Conservation (phyloP, 2,797 vertebrate species). For the Pyrocephalus nanus region DNA sequence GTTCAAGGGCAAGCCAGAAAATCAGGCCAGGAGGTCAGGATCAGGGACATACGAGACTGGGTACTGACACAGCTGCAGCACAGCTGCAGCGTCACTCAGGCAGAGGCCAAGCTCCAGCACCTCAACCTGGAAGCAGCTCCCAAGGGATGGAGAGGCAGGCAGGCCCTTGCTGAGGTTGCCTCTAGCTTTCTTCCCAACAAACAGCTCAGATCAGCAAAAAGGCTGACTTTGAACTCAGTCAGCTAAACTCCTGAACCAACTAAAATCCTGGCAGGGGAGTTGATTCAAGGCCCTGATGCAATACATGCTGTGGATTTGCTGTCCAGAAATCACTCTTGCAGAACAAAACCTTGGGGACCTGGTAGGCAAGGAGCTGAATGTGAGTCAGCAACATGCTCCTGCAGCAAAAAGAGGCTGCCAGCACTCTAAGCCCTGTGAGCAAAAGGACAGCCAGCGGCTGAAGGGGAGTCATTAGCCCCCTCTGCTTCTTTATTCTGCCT, state of each 20-base stretch:
- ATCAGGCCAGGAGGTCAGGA: background rate
- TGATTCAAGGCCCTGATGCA: background rate
- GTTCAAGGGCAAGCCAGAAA: background rate
- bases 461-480: background rate
- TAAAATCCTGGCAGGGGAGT: background rate
- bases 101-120: background rate
- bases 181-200: background rate
- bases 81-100: background rate
- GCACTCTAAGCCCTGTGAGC: background rate
- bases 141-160: background rate
- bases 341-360: background rate
- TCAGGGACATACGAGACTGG: background rate
- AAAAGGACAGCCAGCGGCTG: background rate
- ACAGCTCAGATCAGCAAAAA: constrained; percentile 1
- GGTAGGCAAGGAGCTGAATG: background rate
- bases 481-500: background rate
- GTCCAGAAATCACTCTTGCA: background rate
- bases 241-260: background rate
- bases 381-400: background rate
- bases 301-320: background rate
- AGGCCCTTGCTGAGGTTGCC: background rate
- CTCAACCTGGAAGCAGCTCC: constrained; percentile 6
- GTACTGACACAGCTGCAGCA: background rate
- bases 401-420: background rate
- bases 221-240: constrained; percentile 9